Evolutionary conservation across 2,113 vertebrate genomes (phyloP), one percentile per base, ranked within the genome.

Genomic region (Rhynchopsitta pachyrhyncha): DNA sequence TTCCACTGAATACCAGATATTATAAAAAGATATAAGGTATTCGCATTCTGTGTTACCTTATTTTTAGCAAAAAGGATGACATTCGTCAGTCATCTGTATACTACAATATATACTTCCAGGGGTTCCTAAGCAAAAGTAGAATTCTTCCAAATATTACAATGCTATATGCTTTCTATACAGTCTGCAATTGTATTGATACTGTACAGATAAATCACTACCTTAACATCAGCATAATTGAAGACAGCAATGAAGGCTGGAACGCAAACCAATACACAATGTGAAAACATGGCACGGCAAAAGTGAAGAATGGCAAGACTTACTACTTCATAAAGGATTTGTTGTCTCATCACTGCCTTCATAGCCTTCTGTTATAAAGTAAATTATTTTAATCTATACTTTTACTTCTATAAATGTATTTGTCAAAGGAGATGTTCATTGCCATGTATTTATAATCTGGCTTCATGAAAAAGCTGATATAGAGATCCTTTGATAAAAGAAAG

Each of bases 261-360:
- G 10, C 35, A 77, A 67, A 50, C 5, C 17, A 81, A 46, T 15
- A 47, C 13, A 46, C n/a, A 90, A 80, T 28, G 23, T 35, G 46
- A 90, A 39, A 12, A 50, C 25, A 20, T 3, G 1, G 3, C 1
- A 3, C 0, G 0, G 55, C 82, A 69, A 0, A 84, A 80, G 8
- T 3, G 10, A 93, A 76, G 33, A 75, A 80, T 10, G 13, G 18
- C 33, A 66, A 69, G 31, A 49, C 11, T 33, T 4, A 3, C 25
- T 82, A 25, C 28, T 18, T 44, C 70, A 82, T 3, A 41, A 70
- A 0, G 49, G 7, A 68, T 47, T 6, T 81, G 14, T 37, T 83
- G 29, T 73, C 19, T 88, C n/a, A 62, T 49, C n/a, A 52, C 9
- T 74, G 27, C 14, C 39, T 69, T 80, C 52, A 64, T 3, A 69